Evolutionary conservation across 2,797 vertebrate species (phyloP).

Genomic region (Microhierax caerulescens): DNA sequence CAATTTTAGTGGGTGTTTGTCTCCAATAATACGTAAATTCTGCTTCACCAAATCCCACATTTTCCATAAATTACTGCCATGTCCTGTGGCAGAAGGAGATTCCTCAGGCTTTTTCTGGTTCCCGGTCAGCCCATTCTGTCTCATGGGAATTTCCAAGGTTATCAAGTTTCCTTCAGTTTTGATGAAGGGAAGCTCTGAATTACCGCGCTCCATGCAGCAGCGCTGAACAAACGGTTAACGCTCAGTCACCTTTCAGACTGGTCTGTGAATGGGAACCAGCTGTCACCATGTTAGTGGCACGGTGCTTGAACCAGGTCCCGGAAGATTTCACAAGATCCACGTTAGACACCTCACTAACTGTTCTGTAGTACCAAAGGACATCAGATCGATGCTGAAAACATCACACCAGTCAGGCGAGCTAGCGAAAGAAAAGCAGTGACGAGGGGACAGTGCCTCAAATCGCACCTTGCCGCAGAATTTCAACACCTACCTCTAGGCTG

Average conservation of each 20-base stretch:
- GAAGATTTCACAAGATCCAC: not conserved
- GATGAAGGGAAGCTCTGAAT: not conserved
- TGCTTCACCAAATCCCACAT: not conserved
- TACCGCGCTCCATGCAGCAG: not conserved
- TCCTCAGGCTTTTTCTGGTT: not conserved
- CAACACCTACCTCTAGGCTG: not conserved
- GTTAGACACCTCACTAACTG: not conserved
- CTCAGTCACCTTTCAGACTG: not conserved
- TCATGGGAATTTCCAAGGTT: not conserved
- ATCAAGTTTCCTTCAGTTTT: not conserved
- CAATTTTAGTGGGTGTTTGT: not conserved
- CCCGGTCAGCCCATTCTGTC: not conserved
- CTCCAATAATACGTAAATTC: not conserved
- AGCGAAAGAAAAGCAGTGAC: not conserved
- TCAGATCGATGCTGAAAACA: not conserved
- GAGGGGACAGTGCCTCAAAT: not conserved
- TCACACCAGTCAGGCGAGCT: not conserved
- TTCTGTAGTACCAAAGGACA: not conserved
- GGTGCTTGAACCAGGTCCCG: not conserved
- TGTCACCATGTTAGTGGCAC: not conserved
- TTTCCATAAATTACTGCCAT: not conserved
- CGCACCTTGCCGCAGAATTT: not conserved
- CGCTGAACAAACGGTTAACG: not conserved
- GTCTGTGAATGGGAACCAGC: not conserved
- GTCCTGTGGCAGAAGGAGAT: not conserved